Base-by-base conservation (phyloP, 2,888 invertebrate species). In the Rotaria magnacalcarata region DNA sequence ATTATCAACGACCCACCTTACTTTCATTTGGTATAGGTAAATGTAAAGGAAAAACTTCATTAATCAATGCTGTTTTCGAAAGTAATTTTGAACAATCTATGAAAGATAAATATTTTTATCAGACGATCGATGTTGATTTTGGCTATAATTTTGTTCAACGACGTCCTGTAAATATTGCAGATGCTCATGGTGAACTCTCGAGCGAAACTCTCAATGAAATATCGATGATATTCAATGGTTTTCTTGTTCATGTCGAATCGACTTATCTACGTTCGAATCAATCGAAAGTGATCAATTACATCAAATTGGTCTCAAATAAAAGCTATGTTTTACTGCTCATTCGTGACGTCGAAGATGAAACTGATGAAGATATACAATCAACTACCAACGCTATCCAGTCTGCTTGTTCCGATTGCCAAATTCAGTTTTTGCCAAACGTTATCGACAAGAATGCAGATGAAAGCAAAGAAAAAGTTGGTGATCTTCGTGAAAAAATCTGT, bases 21-120 rank as follows among this genome's bases (percentile, higher is more conserved):
- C 47, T 80, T 5, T 80, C 80, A 24, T 80, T 80, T 16, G 43
- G 80, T 16, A 80, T 80, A 7, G 80, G 47, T 24, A 24, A 24
- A 80, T 80, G 47, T 47, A 43, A 24, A 80, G 80, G 80, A 24
- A 80, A 80, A 80, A n/a, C 80, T 11, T 47, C 47, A 24, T n/a
- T 80, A 80, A 24, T 80, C 2, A 80, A 80, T 14, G 47, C 80
- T 47, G 10, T 80, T 24, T 80, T 80, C 16, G 3, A n/a, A 3
- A 47, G 80, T 80, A 80, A 43, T 7, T 80, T 80, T 47, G 80
- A 80, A 80, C 47, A 24, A 16, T 47, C 47, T 1, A 11, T 80
- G 8, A 11, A 80, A 24, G 47, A 43, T 43, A 4, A 11, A 24
- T 80, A 80, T 47, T 80, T 80, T 80, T 10, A 3, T 47, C 4